phyloP scores from a whole-genome alignment of 2,888 invertebrate species.

The Suillia variegata region DNA sequence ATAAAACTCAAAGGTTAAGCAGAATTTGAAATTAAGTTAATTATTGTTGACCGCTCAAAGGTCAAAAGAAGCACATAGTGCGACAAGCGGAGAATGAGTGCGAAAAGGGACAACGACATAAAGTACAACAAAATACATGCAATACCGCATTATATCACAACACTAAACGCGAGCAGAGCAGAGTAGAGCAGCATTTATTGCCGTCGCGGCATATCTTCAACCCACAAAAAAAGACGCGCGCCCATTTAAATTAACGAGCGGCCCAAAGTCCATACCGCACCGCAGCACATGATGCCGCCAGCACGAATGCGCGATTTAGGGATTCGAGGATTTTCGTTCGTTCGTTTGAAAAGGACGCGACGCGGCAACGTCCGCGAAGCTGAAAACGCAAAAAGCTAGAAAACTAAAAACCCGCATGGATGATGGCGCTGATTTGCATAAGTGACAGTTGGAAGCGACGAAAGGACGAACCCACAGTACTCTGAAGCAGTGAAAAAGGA shows the following conservation, averaged over 20 bases:
- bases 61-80: not conserved
- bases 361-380: not conserved
- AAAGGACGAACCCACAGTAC: not conserved
- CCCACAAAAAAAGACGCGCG: not conserved
- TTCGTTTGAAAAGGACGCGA: not conserved
- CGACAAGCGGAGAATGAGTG: not conserved
- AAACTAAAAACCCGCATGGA: not conserved
- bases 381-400: not conserved
- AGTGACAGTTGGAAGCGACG: slow-evolving; percentile 9
- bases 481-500: not conserved
- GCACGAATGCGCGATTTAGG: slow-evolving; percentile 13
- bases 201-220: not conserved
- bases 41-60: no score
- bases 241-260: slow-evolving; percentile 2
- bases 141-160: not conserved
- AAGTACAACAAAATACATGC: not conserved
- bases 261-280: not conserved
- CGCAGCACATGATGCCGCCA: no score
- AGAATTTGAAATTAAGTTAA: no score
- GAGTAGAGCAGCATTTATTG: no score
- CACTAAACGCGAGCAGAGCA: not conserved
- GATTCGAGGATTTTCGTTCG: no score
- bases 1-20: no score
- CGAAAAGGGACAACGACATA: not conserved
- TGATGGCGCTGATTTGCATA: slow-evolving; percentile 14